These are phyloP conservation scores for Cotesia vestalis DNA, from an alignment of 1,140 invertebrate species.

Conservation along the genomic window DNA sequence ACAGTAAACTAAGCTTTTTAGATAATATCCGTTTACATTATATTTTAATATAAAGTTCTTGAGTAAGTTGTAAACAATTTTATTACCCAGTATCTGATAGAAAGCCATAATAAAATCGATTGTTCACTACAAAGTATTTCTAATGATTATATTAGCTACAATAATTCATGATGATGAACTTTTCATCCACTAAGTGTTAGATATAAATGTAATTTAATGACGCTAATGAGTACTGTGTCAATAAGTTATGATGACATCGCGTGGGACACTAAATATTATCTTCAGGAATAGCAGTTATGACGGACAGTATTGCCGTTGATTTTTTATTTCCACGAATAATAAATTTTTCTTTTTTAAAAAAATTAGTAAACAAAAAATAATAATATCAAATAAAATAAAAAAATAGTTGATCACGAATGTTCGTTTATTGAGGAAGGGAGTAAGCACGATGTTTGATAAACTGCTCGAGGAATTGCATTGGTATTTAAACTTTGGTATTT, in stretches of 20 bases:
- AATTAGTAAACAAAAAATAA: too few relatives aligned
- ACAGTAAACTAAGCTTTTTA: too few relatives aligned
- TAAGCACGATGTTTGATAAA: constrained; percentile 4
- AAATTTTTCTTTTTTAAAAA: background rate
- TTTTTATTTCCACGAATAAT: background rate
- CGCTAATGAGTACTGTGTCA: constrained; percentile 24
- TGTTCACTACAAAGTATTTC: too few relatives aligned
- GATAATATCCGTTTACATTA: too few relatives aligned
- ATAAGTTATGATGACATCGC: constrained; percentile 7
- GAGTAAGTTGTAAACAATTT: too few relatives aligned
- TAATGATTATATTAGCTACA: too few relatives aligned
- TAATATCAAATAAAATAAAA: background rate
- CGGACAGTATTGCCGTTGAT: background rate
- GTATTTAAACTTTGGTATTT: background rate
- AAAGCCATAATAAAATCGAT: too few relatives aligned
- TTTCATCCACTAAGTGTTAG: background rate
- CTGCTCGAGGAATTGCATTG: background rate
- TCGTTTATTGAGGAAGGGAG: constrained; percentile 9
- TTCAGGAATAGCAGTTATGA: constrained; percentile 21
- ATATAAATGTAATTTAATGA: background rate
- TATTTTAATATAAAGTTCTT: too few relatives aligned
- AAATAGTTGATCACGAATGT: constrained; percentile 25
- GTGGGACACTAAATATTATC: background rate
- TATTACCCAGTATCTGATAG: too few relatives aligned
- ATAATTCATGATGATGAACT: background rate